These are phyloP conservation scores for Mylabris sibirica DNA, from an alignment of 2,888 invertebrate genomes.

Conservation along the genomic window DNA sequence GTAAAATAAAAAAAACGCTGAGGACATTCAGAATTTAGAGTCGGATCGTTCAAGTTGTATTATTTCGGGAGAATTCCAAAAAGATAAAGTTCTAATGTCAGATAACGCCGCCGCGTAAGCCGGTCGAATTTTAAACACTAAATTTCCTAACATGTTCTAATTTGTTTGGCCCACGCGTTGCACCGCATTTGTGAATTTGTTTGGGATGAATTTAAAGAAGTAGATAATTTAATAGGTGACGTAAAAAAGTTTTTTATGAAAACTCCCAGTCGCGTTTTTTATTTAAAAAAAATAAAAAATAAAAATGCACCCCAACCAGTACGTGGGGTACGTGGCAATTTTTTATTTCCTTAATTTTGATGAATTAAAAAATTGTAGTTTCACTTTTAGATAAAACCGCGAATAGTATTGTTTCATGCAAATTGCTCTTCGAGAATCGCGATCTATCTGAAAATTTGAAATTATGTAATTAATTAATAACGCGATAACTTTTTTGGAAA, in stretches of 20 bases:
- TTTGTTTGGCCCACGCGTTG: slow-evolving; percentile 14
- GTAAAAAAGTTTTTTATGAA: not conserved
- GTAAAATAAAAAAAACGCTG: not conserved
- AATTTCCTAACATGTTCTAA: not conserved
- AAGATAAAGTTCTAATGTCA: not conserved
- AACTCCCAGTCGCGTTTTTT: not conserved
- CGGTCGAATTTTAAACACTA: not conserved
- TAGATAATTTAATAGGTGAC: not conserved
- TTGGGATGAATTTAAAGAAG: not conserved
- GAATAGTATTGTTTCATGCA: not conserved
- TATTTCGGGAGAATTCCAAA: too few relatives aligned
- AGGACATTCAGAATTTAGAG: not conserved
- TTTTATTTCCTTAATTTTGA: not conserved
- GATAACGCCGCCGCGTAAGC: slow-evolving; percentile 7
- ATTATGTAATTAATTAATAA: too few relatives aligned
- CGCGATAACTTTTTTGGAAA: too few relatives aligned
- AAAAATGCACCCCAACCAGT: not conserved
- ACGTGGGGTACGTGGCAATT: not conserved
- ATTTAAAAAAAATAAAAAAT: too few relatives aligned
- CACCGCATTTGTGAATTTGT: slow-evolving; percentile 16
- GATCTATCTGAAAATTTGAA: too few relatives aligned
- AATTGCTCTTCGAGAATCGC: too few relatives aligned
- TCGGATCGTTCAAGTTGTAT: too few relatives aligned
- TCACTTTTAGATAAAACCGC: not conserved
- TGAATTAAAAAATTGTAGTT: not conserved